Base-by-base conservation (phyloP, 2,888 invertebrate species). In the Operophtera brumata region DNA sequence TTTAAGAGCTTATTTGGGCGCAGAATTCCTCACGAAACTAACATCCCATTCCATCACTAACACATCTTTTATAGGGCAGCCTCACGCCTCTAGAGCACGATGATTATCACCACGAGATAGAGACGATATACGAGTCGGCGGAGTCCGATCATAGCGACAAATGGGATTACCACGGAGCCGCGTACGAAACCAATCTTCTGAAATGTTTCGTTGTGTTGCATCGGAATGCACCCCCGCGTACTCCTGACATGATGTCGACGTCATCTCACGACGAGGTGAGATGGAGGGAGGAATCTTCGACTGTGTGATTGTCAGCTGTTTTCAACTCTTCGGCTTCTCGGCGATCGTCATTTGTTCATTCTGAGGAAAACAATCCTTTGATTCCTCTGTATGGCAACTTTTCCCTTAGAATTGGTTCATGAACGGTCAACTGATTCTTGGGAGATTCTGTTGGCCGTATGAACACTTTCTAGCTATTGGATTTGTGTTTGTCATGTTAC, bases 41-140 rank as follows among this genome's bases (percentile, higher is more conserved):
- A 42, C 39, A 36, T 45, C 35, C 48, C 42, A 57, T 28, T 26
- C 34, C 46, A 54, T 65, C 55, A 70, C 65, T 78, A 78, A 76
- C 73, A 60, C 50, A 46, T 66, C 61, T 46, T 59, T 74, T 70
- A 54, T 71, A 69, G 72, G 69, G 60, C 43, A 65, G 62, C 56
- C 39, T 47, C 57, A 57, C 48, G 45, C 57, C 55, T 8, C 32
- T 76, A 63, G 69, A 72, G 55, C 61, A 68, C 61, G 77, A 80
- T 35, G 84, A 84, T 45, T 78, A 73, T 65, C 73, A 82, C 63
- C 88, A 88, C 66, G 86, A 86, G 54, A 84, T 87, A 59, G 84
- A 83, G 43, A 85, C 88, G 0, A 90, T 90, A 71, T 80, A 80
- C 65, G 89, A 90, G 65, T 69, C 74, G 1, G 73, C 73, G 0